Percentiles rank a stretch among this genome's conserved stretches.
These are phyloP conservation scores for Heliconius ismenius DNA, from an alignment of 2,888 invertebrate genomes.

Conservation along the genomic window DNA sequence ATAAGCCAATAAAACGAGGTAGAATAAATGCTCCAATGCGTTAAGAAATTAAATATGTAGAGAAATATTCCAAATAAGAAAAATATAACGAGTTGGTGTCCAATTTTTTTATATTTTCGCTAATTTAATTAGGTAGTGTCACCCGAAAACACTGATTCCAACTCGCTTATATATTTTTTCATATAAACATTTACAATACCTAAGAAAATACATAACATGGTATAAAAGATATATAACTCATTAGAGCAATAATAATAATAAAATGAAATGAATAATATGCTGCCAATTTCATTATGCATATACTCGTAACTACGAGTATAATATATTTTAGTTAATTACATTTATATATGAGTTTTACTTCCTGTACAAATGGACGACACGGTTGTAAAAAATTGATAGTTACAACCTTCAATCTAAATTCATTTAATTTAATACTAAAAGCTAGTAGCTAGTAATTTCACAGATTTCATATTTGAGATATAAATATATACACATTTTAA, in stretches of 20 bases:
- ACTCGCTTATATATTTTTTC: not conserved
- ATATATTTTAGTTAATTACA: not conserved
- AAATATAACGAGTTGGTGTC: too few species aligned
- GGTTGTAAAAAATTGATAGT: not conserved
- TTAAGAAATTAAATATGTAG: too few species aligned
- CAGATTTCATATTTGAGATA: not conserved
- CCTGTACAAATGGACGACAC: constrained; percentile 10
- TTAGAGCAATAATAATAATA: too few species aligned
- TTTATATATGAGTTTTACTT: not conserved
- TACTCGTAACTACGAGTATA: not conserved
- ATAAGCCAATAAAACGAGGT: not conserved
- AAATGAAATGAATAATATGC: not conserved
- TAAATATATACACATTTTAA: not conserved
- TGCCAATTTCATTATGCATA: not conserved
- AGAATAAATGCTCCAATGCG: not conserved
- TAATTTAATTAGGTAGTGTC: too few species aligned
- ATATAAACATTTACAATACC: not conserved
- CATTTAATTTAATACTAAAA: not conserved
- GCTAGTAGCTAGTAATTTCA: not conserved
- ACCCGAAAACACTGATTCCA: not conserved
- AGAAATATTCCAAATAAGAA: too few species aligned
- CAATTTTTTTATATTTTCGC: too few species aligned
- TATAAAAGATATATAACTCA: too few species aligned
- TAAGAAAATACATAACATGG: not conserved
- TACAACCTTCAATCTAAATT: constrained; percentile 3